A percentile compares a stretch with the other conserved stretches of the same genome.
Evolutionary conservation across 2,888 invertebrate genomes (phyloP).

Genomic region (Sesamia inferens): DNA sequence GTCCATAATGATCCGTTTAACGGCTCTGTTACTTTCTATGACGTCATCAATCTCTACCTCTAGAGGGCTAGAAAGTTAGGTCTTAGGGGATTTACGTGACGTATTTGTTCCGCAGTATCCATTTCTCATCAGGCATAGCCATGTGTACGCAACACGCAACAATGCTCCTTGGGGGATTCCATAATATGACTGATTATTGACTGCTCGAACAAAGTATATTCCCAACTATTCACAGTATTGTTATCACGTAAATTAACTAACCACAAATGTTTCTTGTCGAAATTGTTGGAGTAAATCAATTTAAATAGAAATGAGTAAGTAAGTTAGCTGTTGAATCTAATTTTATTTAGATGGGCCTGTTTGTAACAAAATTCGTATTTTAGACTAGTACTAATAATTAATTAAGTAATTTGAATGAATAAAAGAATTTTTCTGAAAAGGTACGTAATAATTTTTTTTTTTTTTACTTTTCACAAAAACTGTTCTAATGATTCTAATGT

Average conservation of each 20-base stretch:
- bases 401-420: not conserved
- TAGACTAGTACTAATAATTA: too few relatives aligned
- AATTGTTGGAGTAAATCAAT: slow-evolving; percentile 33
- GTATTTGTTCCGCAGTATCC: slow-evolving; percentile 55
- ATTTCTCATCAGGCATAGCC: slow-evolving; percentile 48
- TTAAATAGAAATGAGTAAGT: slow-evolving; percentile 12
- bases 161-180: slow-evolving; percentile 45
- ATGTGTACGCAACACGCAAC: slow-evolving; percentile 46
- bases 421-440: not conserved
- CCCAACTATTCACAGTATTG: slow-evolving; percentile 17
- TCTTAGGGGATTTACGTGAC: slow-evolving; percentile 59
- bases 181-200: slow-evolving; percentile 49
- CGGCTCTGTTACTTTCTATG: slow-evolving; percentile 48
- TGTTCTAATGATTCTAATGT: not conserved
- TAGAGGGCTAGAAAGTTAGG: slow-evolving; percentile 66
- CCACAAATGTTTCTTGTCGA: not conserved
- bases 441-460: not conserved
- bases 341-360: not conserved
- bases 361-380: too few relatives aligned
- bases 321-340: not conserved
- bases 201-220: slow-evolving; percentile 42
- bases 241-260: slow-evolving; percentile 22
- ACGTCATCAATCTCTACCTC: slow-evolving; percentile 58
- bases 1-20: slow-evolving; percentile 38
- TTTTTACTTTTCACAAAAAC: not conserved